phyloP scores from a whole-genome alignment of 2,797 vertebrate species.

The Ceryle rudis region DNA sequence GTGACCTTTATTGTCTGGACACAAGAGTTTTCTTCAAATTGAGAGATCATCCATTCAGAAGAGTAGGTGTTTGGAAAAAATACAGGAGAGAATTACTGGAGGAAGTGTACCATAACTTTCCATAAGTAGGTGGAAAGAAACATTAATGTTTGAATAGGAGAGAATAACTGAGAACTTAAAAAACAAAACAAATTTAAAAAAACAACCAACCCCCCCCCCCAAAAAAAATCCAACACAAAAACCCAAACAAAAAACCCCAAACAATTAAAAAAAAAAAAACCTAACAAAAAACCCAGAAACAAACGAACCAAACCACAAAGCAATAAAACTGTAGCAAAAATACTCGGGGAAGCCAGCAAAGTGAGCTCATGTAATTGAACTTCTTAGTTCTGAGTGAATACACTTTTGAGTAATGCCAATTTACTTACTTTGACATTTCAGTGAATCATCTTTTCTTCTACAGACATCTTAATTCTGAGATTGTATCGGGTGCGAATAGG shows the following conservation, averaged over 20 bases:
- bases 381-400: background rate
- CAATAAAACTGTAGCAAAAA: background rate
- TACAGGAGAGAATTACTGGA: background rate
- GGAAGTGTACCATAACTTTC: background rate
- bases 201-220: accelerated
- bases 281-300: no score
- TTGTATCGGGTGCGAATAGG: background rate
- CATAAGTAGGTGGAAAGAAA: background rate
- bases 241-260: no score
- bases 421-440: background rate
- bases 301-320: background rate
- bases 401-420: background rate
- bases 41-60: background rate
- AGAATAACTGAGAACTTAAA: background rate
- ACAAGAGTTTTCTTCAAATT: background rate
- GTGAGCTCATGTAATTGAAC: background rate
- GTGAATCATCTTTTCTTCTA: background rate
- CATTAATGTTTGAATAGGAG: background rate
- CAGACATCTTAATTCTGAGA: background rate
- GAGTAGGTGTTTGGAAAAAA: background rate
- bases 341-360: background rate
- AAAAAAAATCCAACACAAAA: no score
- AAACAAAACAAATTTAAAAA: background rate
- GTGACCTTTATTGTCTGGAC: background rate
- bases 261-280: no score